These are phyloP conservation scores for Monodelphis domestica DNA, from an alignment of 2,797 vertebrate genomes.

Conservation along the genomic window DNA sequence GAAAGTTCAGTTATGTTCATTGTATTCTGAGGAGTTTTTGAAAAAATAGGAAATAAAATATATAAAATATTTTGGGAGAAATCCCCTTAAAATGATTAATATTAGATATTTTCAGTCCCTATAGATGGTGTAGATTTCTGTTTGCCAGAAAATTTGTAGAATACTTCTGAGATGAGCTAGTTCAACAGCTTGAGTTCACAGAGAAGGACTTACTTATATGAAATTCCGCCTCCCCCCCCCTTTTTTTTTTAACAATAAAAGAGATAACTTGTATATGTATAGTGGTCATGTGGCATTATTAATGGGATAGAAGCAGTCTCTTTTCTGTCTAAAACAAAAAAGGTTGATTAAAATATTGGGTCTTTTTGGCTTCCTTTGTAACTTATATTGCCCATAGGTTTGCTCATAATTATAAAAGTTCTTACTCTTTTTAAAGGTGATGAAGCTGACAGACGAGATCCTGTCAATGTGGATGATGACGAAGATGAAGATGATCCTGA, in stretches of 20 bases:
- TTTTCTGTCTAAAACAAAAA: not conserved
- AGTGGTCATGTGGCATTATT: not conserved
- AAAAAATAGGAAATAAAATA: not conserved
- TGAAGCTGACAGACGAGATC: constrained; percentile 90
- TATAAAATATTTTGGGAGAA: not conserved
- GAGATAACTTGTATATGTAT: not conserved
- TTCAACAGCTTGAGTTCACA: not conserved
- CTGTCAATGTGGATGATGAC: constrained; percentile 86
- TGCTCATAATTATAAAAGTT: not conserved
- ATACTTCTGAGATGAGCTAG: not conserved
- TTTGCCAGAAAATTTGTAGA: not conserved
- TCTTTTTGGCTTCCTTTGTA: not conserved
- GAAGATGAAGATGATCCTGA: constrained; percentile 96
- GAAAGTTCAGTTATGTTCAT: not conserved
- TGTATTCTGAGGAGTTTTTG: not conserved
- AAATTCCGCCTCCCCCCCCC: not conserved
- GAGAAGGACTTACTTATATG: not conserved
- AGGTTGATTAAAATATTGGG: not conserved
- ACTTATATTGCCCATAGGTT: not conserved
- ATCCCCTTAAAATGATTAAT: not conserved
- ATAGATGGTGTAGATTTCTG: not conserved
- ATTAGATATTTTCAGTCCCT: not conserved
- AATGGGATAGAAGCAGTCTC: not conserved
- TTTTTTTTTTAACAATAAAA: not conserved
- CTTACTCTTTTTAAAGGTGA: constrained; percentile 87